phyloP scores from a whole-genome alignment of 2,888 invertebrate species.

The Stegophylla sp. region DNA sequence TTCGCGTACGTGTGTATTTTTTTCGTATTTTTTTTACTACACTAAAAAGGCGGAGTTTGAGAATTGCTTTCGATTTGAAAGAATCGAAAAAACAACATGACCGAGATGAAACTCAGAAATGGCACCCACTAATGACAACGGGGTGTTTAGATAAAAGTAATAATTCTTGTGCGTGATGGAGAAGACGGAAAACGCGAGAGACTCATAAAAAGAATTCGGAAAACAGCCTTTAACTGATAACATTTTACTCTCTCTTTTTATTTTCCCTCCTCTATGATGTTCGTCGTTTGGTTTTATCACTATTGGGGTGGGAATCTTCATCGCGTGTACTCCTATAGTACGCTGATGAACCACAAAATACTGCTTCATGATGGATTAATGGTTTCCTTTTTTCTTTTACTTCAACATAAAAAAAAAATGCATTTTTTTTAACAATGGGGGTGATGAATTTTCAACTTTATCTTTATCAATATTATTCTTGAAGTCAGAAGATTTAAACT shows the following conservation, averaged over 20 bases:
- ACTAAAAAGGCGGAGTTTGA: slow-evolving; percentile 49
- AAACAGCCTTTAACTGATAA: slow-evolving; percentile 50
- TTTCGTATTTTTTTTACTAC: slow-evolving; percentile 44
- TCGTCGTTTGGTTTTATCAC: slow-evolving; percentile 54
- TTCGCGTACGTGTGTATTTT: slow-evolving; percentile 10
- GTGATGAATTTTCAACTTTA: too few species aligned
- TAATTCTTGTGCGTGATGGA: slow-evolving; percentile 55
- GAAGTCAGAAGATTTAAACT: too few species aligned
- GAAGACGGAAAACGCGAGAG: slow-evolving; percentile 55
- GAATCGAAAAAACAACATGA: slow-evolving; percentile 45
- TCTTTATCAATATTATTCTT: too few species aligned
- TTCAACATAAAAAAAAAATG: neutral
- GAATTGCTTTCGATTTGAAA: slow-evolving; percentile 54
- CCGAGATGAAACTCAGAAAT: slow-evolving; percentile 56
- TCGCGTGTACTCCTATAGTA: neutral
- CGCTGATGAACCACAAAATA: slow-evolving; percentile 48
- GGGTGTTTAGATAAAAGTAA: slow-evolving; percentile 57
- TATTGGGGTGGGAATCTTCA: slow-evolving; percentile 33
- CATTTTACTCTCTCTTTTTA: slow-evolving; percentile 42
- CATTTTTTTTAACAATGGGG: too few species aligned
- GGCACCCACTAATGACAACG: slow-evolving; percentile 56
- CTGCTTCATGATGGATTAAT: slow-evolving; percentile 30
- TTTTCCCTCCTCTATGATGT: slow-evolving; percentile 45
- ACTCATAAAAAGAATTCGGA: slow-evolving; percentile 52
- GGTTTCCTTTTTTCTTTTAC: neutral